Evolutionary conservation across 2,888 invertebrate species (phyloP), one percentile per base, ranked within the genome.

Genomic region (Unio delphinus): DNA sequence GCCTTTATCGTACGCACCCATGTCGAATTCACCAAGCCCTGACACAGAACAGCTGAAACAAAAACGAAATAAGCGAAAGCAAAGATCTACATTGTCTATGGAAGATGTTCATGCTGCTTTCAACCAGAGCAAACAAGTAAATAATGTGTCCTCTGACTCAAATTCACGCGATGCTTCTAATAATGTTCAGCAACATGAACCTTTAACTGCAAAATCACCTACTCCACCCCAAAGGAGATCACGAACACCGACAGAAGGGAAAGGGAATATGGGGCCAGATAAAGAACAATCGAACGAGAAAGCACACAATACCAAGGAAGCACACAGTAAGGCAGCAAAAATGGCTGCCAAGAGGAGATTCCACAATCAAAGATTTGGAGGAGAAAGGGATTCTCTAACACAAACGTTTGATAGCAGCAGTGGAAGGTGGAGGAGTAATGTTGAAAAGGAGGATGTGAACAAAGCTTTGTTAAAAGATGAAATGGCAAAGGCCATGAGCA

Each of bases 81-180:
- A 82, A 64, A 75, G 86, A 20, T 81, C 84, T 26, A 79, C 77
- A 23, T 72, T 87, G 55, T 84, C 81, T 4, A 68, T 82, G 67
- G 84, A 83, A 23, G 86, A 87, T 68, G 84, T 87, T 30, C 82
- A 84, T 55, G 79, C 81, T 26, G 86, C 86, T 7, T 75, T 86
- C 28, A 74, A 80, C 63, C 65, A 65, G 60, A 72, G 72, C 68
- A 45, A 45, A 15, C 45, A 45, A 45, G 45, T 1, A 45, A 45
- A 15, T 45, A 45, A 11, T 2, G 3, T 15, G 15, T 45, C 45
- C 45, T 45, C 45, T 45, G 45, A 45, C 15, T 59, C n/a, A 23
- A 59, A n/a, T 26, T 26, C 18, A 23, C 26, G 18, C 55, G 28
- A 34, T 54, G 6, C 34, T 7, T 55, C 55, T 18, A 28, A 57